Evolutionary conservation across 2,888 invertebrate genomes (phyloP).

Genomic region (Acanthopleura granulata): DNA sequence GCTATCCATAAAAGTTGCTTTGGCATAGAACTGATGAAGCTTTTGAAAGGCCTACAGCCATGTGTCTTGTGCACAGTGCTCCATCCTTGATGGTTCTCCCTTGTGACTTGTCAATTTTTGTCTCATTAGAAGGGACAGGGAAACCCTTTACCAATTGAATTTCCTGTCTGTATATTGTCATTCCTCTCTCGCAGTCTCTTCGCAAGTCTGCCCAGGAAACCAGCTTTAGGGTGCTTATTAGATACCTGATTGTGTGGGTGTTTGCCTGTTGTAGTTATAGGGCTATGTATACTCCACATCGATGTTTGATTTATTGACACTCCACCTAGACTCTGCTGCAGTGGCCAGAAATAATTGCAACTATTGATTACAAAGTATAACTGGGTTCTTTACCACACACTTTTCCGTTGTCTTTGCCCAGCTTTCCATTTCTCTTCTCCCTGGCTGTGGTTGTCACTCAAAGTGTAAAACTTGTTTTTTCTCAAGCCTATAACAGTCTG

Average conservation of each 20-base stretch:
- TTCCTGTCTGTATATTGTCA: conserved; percentile 6
- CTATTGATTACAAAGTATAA: no score
- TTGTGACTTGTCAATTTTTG: neutral
- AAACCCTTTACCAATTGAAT: conserved; percentile 17
- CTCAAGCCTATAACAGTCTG: neutral
- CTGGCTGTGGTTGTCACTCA: no score
- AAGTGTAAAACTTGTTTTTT: neutral
- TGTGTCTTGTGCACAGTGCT: neutral
- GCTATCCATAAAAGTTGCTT: neutral
- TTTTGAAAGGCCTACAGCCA: neutral
- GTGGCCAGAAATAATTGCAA: no score
- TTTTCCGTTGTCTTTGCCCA: no score
- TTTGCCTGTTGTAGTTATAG: no score
- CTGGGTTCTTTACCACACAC: no score
- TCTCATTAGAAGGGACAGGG: conserved; percentile 7
- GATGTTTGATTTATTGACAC: no score
- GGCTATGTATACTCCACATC: no score
- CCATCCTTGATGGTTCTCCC: neutral
- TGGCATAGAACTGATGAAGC: neutral
- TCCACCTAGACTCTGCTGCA: no score
- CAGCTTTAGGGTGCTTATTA: no score
- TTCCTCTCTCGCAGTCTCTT: neutral
- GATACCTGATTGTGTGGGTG: no score
- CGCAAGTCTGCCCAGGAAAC: neutral
- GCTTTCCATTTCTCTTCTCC: no score